Evolutionary conservation across 2,113 vertebrate genomes (phyloP).

Genomic region (Siphamia tubifer): DNA sequence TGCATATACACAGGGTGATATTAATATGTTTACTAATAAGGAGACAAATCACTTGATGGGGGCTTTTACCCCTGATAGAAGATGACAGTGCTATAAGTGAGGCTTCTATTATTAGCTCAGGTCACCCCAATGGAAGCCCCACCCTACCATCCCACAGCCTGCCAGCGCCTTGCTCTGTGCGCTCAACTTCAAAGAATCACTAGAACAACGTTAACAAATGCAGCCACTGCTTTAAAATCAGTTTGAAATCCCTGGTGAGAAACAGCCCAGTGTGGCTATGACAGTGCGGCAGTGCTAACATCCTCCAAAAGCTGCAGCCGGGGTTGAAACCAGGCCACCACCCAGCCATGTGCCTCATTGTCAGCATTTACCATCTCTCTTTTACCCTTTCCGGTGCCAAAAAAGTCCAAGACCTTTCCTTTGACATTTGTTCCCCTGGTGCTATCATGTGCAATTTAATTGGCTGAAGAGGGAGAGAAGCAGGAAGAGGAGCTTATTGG

Average conservation of each 20-base stretch:
- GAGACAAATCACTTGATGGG: background rate
- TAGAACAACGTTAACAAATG: conserved; percentile 53
- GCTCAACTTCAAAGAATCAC: conserved; percentile 58
- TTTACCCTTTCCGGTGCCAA: conserved; percentile 35
- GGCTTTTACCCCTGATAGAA: conserved; percentile 22
- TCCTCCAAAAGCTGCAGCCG: background rate
- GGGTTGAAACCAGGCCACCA: conserved; percentile 1
- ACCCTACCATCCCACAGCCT: conserved; percentile 40
- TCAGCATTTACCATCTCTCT: conserved; percentile 14
- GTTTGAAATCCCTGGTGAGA: conserved; percentile 46
- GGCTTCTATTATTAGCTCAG: conserved; percentile 44
- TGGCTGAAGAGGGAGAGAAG: conserved; percentile 38
- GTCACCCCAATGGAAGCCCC: conserved; percentile 46
- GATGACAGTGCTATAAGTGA: conserved; percentile 13
- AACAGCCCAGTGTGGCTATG: conserved; percentile 22
- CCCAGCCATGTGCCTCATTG: background rate
- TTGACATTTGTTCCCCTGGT: conserved; percentile 40
- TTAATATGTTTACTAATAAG: background rate
- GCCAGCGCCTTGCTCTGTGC: conserved; percentile 24
- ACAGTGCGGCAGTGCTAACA: conserved; percentile 4
- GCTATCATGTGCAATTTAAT: conserved; percentile 34
- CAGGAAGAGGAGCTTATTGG: conserved; percentile 5
- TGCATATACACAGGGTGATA: too few relatives aligned
- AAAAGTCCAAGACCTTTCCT: conserved; percentile 44
- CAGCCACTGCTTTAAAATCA: conserved; percentile 44